Percentiles rank a stretch among this genome's conserved stretches.
Evolutionary conservation across 2,113 vertebrate species (phyloP).

Genomic region (Rhinolophus ferrumequinum): DNA sequence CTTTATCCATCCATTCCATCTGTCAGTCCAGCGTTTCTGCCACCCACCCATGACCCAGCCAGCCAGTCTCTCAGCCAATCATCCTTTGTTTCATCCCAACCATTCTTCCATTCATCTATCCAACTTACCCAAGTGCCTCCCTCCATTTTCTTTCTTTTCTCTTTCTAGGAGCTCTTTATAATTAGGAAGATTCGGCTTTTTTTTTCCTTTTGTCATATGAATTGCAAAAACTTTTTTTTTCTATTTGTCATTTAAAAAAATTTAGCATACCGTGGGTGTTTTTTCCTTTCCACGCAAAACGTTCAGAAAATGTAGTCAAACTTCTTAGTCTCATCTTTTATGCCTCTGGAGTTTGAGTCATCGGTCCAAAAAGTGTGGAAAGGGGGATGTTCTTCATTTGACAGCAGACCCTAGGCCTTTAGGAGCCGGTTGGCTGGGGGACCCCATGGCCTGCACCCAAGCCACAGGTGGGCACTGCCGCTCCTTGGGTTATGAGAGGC

Average conservation of each 20-base stretch:
- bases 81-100: background rate
- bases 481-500: background rate
- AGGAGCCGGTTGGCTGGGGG: background rate
- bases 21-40: background rate
- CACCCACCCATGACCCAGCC: background rate
- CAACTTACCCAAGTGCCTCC: background rate
- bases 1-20: background rate
- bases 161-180: background rate
- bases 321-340: background rate
- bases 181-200: background rate
- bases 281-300: background rate
- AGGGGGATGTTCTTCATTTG: background rate
- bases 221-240: background rate
- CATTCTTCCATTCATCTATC: too few species aligned
- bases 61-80: too few species aligned
- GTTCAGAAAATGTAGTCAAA: background rate
- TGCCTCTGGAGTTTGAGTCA: background rate
- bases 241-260: background rate
- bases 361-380: background rate
- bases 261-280: background rate
- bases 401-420: background rate
- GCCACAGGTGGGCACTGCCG: fast-evolving
- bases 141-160: background rate
- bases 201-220: background rate
- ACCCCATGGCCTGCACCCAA: fast-evolving